Conservation (phyloP, 1,140 invertebrate genomes). For the Brachionus rotundiformis region DNA sequence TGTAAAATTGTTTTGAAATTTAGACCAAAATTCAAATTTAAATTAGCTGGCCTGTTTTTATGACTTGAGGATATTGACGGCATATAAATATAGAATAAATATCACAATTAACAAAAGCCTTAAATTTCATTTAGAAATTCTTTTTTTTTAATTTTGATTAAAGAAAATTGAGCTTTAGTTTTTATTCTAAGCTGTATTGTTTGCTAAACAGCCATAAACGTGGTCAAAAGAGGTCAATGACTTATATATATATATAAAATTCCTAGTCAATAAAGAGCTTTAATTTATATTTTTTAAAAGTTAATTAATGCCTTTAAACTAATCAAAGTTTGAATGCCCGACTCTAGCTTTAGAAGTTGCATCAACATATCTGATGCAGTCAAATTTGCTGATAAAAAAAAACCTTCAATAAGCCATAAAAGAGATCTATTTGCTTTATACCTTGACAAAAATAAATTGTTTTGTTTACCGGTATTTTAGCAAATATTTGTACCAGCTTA, state of each 20-base stretch:
- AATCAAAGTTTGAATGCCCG: background rate
- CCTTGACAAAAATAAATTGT: background rate
- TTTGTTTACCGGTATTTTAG: background rate
- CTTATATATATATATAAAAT: background rate
- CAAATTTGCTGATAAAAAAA: background rate
- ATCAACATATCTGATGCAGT: background rate
- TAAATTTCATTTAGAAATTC: conserved; percentile 16
- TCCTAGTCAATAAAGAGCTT: background rate
- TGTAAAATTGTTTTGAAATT: background rate
- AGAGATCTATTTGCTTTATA: background rate
- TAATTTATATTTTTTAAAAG: background rate
- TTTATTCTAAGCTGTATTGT: background rate
- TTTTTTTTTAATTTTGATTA: background rate
- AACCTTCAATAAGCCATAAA: background rate
- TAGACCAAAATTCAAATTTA: background rate
- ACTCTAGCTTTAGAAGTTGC: background rate
- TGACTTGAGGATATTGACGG: conserved; percentile 1
- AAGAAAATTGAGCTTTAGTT: conserved; percentile 2
- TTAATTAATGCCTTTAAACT: background rate
- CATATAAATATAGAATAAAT: background rate
- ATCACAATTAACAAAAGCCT: conserved; percentile 13
- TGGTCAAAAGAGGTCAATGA: background rate
- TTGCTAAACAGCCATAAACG: conserved; percentile 9
- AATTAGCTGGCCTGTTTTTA: background rate
- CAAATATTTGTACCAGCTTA: background rate